These are phyloP conservation scores for Apis dorsata DNA, from an alignment of 1,140 invertebrate genomes.

Conservation along the genomic window DNA sequence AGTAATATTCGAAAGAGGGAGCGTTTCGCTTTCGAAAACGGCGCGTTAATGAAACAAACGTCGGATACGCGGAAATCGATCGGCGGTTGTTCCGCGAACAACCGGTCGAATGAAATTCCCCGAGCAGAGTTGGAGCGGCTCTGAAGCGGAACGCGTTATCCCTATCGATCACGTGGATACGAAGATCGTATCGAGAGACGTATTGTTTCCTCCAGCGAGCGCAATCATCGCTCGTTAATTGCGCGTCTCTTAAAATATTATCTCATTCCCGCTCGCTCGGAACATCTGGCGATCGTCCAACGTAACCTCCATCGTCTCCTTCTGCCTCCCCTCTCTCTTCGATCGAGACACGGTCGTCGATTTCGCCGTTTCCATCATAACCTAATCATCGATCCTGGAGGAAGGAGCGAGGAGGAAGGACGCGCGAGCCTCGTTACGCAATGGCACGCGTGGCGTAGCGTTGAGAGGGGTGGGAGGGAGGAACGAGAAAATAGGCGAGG, in stretches of 20 bases:
- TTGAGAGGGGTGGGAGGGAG: not conserved
- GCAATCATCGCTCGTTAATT: conserved; percentile 47
- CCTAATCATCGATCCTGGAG: conserved; percentile 27
- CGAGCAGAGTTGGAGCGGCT: not conserved
- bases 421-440: conserved; percentile 11
- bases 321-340: no score
- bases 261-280: conserved; percentile 20
- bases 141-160: conserved; percentile 27
- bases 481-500: not conserved
- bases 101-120: conserved; percentile 27
- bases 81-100: conserved; percentile 6
- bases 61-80: conserved; percentile 18
- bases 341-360: not conserved
- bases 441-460: not conserved
- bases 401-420: conserved; percentile 2
- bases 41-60: not conserved
- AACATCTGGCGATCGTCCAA: conserved; percentile 38
- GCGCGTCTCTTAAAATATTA: conserved; percentile 46
- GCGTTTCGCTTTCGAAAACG: not conserved
- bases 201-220: conserved; percentile 45
- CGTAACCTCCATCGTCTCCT: not conserved
- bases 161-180: no score
- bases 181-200: conserved; percentile 38
- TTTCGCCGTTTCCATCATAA: conserved; percentile 7
- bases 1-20: not conserved